Base-by-base conservation (phyloP, 1,140 invertebrate genomes). In the Trigoniulus corallinus region DNA sequence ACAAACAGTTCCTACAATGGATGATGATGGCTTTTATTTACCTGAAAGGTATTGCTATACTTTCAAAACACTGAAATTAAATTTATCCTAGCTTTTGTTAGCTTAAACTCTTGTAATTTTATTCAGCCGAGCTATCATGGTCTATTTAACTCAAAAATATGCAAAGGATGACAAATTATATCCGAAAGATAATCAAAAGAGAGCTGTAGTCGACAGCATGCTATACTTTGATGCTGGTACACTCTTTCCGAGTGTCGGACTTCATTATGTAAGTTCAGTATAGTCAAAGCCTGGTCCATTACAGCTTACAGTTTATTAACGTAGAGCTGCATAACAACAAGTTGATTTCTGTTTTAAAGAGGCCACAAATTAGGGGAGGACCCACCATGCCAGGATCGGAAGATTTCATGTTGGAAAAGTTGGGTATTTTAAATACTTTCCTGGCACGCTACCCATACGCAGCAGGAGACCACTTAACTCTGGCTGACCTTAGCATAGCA, bases 161-260 rank as follows among this genome's bases (percentile, higher is more conserved):
- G 78, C 70, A 27, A 80, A 82, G 59, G 71, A 78, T 56, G 76
- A 74, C 10, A 74, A 58, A 66, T 66, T 84, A 21, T 84, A 81
- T 62, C 82, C 81, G 12, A 77, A 74, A 57, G 74, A 80, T 54
- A 68, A 74, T 1, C 75, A 77, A 57, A 63, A 74, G 54, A 72
- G 80, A 47, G 83, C 81, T 3, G 0, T 81, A 0, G 73, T 88
- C 12, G 77, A 87, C 61, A 77, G 81, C 56, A 69, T 80, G 53
- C 64, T 88, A 23, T 77, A 78, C 58, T 88, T 87, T 62, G 82
- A 86, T 58, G 63, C 76, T 55, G 78, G 77, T 0, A 73, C 71
- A 22, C 61, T 84, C 7, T 80, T 74, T 62, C 67, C 74, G 45
- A 64, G 73, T 54, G 77, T 81, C 52, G 63, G 59, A n/a, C 75